A percentile compares a stretch with the other conserved stretches of the same genome.
phyloP scores from a whole-genome alignment of 2,113 vertebrate species.

The Marmota flaviventris region DNA sequence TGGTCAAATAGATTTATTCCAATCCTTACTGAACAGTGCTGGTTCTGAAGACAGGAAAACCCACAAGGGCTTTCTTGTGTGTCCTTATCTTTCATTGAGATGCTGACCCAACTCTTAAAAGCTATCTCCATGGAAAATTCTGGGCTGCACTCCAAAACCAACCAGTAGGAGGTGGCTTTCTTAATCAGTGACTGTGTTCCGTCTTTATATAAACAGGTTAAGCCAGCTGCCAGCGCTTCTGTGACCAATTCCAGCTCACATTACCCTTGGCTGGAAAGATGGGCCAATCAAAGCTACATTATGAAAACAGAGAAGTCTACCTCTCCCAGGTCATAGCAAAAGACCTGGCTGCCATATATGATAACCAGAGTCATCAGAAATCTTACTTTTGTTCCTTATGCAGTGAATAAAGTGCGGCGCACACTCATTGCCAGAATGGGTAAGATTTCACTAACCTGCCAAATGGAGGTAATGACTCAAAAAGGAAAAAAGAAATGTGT shows the following conservation, averaged over 20 bases:
- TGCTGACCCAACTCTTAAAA: conserved; percentile 83
- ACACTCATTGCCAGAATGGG: neutral
- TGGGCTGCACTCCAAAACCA: conserved; percentile 83
- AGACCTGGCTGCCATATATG: neutral
- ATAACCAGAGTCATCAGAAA: neutral
- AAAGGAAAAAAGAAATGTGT: conserved; percentile 38
- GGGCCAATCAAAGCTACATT: conserved; percentile 62
- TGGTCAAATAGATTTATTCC: conserved; percentile 63
- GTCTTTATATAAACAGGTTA: conserved; percentile 85
- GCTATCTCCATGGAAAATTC: conserved; percentile 84
- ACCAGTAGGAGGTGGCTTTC: conserved; percentile 83
- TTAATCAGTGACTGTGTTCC: conserved; percentile 82
- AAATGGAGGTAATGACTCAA: neutral
- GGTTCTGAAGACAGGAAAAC: conserved; percentile 71
- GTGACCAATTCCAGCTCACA: conserved; percentile 73
- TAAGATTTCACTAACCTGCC: neutral
- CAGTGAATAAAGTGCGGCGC: neutral
- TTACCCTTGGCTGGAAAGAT: conserved; percentile 75
- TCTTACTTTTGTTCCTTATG: neutral
- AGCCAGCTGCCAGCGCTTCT: conserved; percentile 81
- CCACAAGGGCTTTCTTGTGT: conserved; percentile 81
- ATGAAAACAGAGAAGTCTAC: conserved; percentile 61
- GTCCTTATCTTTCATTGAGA: conserved; percentile 81
- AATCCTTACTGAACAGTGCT: conserved; percentile 61
- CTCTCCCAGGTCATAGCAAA: neutral